Evolutionary conservation across 92 coral and sea anemone genomes (phyloP), one percentile per base, ranked within the genome.

Genomic region (Porites lobata): DNA sequence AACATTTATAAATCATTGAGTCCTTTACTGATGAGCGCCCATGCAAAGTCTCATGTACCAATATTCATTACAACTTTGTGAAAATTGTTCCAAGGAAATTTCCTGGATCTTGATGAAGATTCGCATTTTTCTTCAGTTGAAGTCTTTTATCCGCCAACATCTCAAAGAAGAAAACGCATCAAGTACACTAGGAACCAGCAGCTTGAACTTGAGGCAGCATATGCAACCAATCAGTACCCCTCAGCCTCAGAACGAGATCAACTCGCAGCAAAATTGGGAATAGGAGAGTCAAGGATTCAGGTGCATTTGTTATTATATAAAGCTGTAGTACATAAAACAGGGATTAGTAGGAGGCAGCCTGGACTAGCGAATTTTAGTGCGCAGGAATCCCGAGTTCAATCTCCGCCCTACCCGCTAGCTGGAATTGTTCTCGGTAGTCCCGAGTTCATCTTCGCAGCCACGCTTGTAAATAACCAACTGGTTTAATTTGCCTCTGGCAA

Each of bases 181-280:
- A 63, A 61, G 73, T 79, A 65, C 72, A 79, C 73, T 6, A 63
- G 84, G 14, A 20, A 32, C 58, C 84, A 79, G 24, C 71, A 63
- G 47, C 72, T 18, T 38, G 72, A 79, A 47, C 84, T 79, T 47
- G 84, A 79, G 56, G 8, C 29, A 18, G 73, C 58, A 21, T 64
- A 29, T 61, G 22, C 38, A 66, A 78, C 19, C 24, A 29, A 61
- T 62, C 69, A 9, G 4, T 78, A 78, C 83, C 83, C 83, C 61
- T 22, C 69, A 24, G 71, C 53, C 21, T 47, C 71, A 26, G 54
- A 8, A 68, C 61, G 83, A 78, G 38, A 65, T n/a, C 54, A 78
- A 53, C 18, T 78, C 11, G 69, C 57, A 29, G 13, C 38, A 43
- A 61, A 24, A 43, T 8, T 78, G 24, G 54, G 58, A 21, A 32